These are phyloP conservation scores for Arrhamphus sclerolepis DNA, from an alignment of 2,797 vertebrate genomes.

Conservation along the genomic window DNA sequence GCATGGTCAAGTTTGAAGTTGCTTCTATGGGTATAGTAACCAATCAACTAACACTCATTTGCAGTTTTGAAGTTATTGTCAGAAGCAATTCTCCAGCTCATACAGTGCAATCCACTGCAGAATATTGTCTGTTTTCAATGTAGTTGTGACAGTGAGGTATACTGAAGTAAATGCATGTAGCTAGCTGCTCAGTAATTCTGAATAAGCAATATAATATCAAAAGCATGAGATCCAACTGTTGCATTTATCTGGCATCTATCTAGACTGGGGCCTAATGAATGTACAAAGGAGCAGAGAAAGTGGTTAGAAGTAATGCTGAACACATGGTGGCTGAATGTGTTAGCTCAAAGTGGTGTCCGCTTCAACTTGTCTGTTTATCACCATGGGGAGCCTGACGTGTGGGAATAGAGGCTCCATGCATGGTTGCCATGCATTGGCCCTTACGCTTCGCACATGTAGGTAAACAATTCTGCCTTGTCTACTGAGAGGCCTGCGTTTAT, in stretches of 20 bases:
- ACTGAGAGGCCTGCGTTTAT: slow-evolving; percentile 80
- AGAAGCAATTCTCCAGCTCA: no score
- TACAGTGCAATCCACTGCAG: no score
- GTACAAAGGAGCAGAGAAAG: slow-evolving; percentile 42
- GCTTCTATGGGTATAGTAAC: no score
- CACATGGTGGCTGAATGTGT: slow-evolving; percentile 68
- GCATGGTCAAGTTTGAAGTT: no score
- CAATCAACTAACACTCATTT: no score
- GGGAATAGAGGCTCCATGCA: slow-evolving; percentile 74
- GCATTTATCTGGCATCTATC: background rate
- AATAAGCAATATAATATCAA: slow-evolving; percentile 1
- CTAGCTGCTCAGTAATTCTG: background rate
- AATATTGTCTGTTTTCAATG: no score
- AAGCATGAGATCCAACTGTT: background rate
- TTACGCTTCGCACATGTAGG: slow-evolving; percentile 85
- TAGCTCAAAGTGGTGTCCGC: slow-evolving; percentile 65
- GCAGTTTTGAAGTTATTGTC: no score
- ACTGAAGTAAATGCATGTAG: background rate
- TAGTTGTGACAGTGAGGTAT: no score
- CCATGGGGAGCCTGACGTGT: slow-evolving; percentile 62
- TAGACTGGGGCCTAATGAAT: slow-evolving; percentile 26
- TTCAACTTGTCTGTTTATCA: slow-evolving; percentile 70
- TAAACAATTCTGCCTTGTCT: slow-evolving; percentile 83
- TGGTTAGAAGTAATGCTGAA: slow-evolving; percentile 58
- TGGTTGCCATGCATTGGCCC: slow-evolving; percentile 80